Evolutionary conservation across 2,797 vertebrate genomes (phyloP).

Genomic region (Sparus aurata): DNA sequence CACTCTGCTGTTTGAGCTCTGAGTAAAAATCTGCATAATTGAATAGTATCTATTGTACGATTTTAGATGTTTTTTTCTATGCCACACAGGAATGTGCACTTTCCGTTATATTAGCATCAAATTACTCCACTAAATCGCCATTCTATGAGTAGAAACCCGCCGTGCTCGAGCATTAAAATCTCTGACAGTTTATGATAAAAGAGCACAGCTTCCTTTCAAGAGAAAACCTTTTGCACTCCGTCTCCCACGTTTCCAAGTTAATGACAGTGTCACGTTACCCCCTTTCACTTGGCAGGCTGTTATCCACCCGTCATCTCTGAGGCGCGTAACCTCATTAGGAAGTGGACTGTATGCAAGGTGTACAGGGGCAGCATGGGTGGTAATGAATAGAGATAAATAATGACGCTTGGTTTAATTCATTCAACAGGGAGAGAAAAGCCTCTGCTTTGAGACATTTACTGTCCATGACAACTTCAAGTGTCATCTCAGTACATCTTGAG

Average conservation of each 20-base stretch:
- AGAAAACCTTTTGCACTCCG: constrained; percentile 51
- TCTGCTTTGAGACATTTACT: constrained; percentile 11
- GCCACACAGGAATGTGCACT: not conserved
- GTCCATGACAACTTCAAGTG: not conserved
- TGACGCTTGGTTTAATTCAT: constrained; percentile 45
- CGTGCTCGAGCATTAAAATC: constrained; percentile 2
- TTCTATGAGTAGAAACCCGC: constrained; percentile 17
- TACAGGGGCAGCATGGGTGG: constrained; percentile 45
- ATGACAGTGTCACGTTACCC: constrained; percentile 62
- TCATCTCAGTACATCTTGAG: not conserved
- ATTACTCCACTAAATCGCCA: not conserved
- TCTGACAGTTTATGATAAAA: constrained; percentile 57
- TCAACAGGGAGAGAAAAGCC: constrained; percentile 25
- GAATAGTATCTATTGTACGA: not conserved
- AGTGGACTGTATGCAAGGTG: constrained; percentile 65
- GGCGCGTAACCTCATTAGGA: constrained; percentile 69
- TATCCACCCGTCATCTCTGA: constrained; percentile 61
- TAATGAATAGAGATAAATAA: constrained; percentile 61
- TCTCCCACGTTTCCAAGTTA: constrained; percentile 62
- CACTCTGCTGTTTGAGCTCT: not conserved
- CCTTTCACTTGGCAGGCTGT: constrained; percentile 55
- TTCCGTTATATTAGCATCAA: constrained; percentile 1
- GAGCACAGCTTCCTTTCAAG: constrained; percentile 42
- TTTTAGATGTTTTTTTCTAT: not conserved
- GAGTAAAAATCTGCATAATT: not conserved